These are phyloP conservation scores for Dugesia japonica DNA, from an alignment of 2,888 invertebrate species.

Conservation along the genomic window DNA sequence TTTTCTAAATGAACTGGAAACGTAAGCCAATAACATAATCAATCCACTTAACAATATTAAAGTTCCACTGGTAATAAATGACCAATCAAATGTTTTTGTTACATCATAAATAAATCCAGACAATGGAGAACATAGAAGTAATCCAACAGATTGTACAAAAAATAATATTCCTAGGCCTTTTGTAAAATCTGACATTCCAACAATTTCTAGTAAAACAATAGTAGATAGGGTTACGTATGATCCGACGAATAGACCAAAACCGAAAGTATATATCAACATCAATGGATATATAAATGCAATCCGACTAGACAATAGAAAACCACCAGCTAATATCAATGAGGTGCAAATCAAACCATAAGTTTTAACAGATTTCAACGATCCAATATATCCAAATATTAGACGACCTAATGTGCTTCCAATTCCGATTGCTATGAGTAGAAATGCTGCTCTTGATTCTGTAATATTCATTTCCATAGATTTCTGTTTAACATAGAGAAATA, in stretches of 20 bases:
- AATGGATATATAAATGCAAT: constrained; percentile 60
- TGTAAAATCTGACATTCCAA: not conserved
- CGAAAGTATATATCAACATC: constrained; percentile 59
- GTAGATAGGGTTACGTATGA: not conserved
- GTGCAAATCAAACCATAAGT: constrained; percentile 72
- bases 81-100: not conserved
- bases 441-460: constrained; percentile 51
- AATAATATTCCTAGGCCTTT: not conserved
- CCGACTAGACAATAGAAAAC: constrained; percentile 66
- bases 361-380: constrained; percentile 58
- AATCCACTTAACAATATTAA: not conserved
- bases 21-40: not conserved
- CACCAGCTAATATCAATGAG: constrained; percentile 70
- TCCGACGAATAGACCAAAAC: constrained; percentile 44
- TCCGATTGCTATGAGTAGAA: constrained; percentile 70
- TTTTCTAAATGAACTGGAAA: not conserved
- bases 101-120: not conserved
- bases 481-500: constrained; percentile 68
- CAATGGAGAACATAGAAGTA: not conserved
- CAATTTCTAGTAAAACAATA: not conserved
- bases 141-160: not conserved
- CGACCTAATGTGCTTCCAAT: constrained; percentile 79
- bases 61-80: not conserved
- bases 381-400: constrained; percentile 52
- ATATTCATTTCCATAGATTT: constrained; percentile 52